phyloP scores from a whole-genome alignment of 2,113 vertebrate genomes.

The Prunella fulvescens region DNA sequence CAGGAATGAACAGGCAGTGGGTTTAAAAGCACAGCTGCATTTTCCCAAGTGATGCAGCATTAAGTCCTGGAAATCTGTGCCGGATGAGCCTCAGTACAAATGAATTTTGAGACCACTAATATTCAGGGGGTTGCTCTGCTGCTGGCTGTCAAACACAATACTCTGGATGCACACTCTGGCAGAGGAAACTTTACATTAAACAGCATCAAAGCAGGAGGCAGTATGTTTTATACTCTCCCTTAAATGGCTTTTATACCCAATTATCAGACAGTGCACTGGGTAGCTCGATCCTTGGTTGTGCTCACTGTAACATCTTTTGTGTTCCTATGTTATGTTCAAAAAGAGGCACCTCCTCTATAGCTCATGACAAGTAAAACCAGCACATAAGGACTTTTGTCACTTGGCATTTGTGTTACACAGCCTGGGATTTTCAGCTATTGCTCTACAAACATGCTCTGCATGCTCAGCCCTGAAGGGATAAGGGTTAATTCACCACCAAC shows the following conservation, averaged over 20 bases:
- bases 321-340: neutral
- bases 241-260: neutral
- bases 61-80: neutral
- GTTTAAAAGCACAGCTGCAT: neutral
- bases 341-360: neutral
- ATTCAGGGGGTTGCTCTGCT: neutral
- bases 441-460: neutral
- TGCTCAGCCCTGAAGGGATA: neutral
- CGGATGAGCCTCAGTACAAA: neutral
- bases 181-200: neutral
- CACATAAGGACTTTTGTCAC: neutral
- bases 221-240: neutral
- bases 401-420: neutral
- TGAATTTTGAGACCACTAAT: neutral
- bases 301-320: neutral
- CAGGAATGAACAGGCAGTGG: neutral
- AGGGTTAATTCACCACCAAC: neutral
- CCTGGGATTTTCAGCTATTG: neutral
- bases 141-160: neutral
- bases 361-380: neutral
- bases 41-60: neutral
- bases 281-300: neutral
- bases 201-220: neutral
- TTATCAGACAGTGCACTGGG: neutral
- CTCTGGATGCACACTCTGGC: neutral